Conservation (phyloP, 1,140 invertebrate genomes). For the Oncopeltus fasciatus region DNA sequence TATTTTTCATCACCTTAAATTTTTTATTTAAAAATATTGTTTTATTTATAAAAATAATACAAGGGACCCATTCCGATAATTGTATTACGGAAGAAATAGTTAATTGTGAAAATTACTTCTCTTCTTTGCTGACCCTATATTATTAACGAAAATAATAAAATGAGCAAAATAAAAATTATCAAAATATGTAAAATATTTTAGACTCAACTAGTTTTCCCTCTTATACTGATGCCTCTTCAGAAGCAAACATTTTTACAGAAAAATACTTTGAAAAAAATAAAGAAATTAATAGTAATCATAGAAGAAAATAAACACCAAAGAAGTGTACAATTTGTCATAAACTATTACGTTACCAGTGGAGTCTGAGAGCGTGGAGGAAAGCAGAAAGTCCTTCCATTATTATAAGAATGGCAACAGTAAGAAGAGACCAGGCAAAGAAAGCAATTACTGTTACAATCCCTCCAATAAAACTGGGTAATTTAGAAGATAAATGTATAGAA, state of each 20-base stretch:
- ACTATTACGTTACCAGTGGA: constrained; percentile 36
- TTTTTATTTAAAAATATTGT: too few relatives aligned
- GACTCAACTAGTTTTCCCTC: not conserved
- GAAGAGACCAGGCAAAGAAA: constrained; percentile 64
- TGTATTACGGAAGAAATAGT: too few relatives aligned
- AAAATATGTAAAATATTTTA: not conserved
- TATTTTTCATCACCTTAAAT: too few relatives aligned
- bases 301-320: constrained; percentile 22
- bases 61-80: too few relatives aligned
- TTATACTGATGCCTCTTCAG: not conserved
- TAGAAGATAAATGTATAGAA: not conserved
- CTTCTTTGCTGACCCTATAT: too few relatives aligned
- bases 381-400: constrained; percentile 60
- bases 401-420: constrained; percentile 48
- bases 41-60: too few relatives aligned
- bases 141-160: too few relatives aligned
- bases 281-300: constrained; percentile 8
- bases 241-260: not conserved
- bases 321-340: not conserved
- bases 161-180: not conserved
- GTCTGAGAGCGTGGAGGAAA: constrained; percentile 42
- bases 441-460: constrained; percentile 32
- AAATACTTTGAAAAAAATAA: not conserved
- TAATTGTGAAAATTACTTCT: too few relatives aligned
- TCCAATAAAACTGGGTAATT: not conserved